Evolutionary conservation across 2,113 vertebrate genomes (phyloP), one percentile per base, ranked within the genome.

Genomic region (Rhipidura dahli): DNA sequence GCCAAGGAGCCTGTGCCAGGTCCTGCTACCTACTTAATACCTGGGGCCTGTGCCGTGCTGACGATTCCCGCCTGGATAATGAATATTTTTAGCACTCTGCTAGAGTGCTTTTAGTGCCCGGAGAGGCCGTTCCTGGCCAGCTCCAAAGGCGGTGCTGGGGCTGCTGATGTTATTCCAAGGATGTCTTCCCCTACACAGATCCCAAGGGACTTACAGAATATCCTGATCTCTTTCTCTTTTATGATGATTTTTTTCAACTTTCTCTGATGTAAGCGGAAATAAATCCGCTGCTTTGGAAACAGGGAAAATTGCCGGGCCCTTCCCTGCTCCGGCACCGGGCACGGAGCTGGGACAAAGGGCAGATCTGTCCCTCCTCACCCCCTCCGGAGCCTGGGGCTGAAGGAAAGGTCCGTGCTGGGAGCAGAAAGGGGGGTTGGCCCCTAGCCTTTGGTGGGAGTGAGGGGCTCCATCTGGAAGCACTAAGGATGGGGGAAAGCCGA

Each of bases 391-490:
- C 66, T 27, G 57, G 31, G 61, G 73, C 83, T 0, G 10, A 35
- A 82, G 73, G 30, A 72, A 85, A 84, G 40, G 81, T 35, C 88
- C 5, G 1, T 69, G 82, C 93, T 84, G 79, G 42, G 78, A 64
- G 71, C 86, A 59, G 86, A 6, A 10, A 37, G n/a, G 22, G 45
- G 44, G 69, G 33, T 6, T 72, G 6, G 14, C 78, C 81, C 79
- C 76, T 27, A 26, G 28, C 75, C 86, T 72, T 83, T n/a, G 71
- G 76, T 96, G 71, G 79, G 88, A 3, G 24, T 5, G 2, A 75
- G 91, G 85, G 87, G 66, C 76, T 96, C 75, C 96, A 95, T 94
- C 94, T 95, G 94, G 94, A 96, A 96, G 80, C 83, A 90, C 75
- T 96, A 96, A 97, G 96, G 92, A 77, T 1, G 11, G 75, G 78